Evolutionary conservation across 2,113 vertebrate genomes (phyloP).

Genomic region (Leptobrachium ailaonicum): DNA sequence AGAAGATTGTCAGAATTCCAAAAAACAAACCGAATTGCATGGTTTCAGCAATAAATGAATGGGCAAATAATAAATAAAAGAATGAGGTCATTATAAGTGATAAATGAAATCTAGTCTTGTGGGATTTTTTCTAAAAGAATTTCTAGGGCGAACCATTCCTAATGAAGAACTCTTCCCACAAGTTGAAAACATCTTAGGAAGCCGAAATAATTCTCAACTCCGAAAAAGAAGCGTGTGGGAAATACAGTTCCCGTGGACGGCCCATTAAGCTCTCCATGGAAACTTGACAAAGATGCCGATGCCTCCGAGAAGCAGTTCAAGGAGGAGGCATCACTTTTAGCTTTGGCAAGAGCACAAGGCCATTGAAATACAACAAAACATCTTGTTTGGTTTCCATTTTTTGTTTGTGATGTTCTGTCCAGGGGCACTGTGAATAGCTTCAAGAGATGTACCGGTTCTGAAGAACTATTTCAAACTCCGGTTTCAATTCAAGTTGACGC

Average conservation of each 20-base stretch:
- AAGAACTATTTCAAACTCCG: constrained; percentile 1
- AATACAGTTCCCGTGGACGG: not conserved
- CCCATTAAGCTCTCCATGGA: constrained; percentile 27
- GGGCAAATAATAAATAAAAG: too few relatives aligned
- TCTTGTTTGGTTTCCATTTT: constrained; percentile 16
- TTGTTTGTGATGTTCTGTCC: constrained; percentile 12
- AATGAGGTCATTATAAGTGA: too few relatives aligned
- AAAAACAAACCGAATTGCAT: too few relatives aligned
- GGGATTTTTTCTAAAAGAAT: too few relatives aligned
- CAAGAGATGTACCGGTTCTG: constrained; percentile 4
- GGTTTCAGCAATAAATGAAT: too few relatives aligned
- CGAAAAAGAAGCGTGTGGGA: not conserved
- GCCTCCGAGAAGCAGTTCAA: constrained; percentile 28
- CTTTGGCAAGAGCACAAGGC: constrained; percentile 22
- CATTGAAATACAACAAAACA: not conserved
- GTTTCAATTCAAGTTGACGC: not conserved
- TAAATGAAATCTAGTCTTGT: too few relatives aligned
- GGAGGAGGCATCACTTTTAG: constrained; percentile 24
- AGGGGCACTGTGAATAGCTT: not conserved
- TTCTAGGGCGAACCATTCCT: too few relatives aligned
- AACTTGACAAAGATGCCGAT: constrained; percentile 12
- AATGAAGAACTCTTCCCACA: not conserved
- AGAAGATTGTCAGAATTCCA: too few relatives aligned
- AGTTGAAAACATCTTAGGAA: not conserved
- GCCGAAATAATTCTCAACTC: not conserved